Evolutionary conservation across 2,113 vertebrate genomes (phyloP), one percentile per base, ranked within the genome.

Genomic region (Centrocercus urophasianus): DNA sequence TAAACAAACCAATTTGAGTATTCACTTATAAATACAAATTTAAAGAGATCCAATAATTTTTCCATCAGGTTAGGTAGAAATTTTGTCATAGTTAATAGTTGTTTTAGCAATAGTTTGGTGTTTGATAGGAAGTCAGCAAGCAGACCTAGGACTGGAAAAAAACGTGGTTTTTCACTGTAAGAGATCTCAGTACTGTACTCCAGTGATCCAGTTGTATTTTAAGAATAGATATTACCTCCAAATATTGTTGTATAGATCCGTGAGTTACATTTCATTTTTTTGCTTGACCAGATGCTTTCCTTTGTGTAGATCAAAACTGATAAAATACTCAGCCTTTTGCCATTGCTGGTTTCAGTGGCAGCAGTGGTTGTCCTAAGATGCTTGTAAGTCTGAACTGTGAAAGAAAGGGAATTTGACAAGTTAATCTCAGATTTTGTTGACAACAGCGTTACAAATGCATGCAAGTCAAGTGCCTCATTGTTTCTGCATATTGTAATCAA

Each of bases 11-110:
- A 80, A 24, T 42, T 15, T 22, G 8, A 79, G 28, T 27, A 36
- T 57, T 80, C 16, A 13, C 87, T 91, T 85, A 30, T 78, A 48
- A 50, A 28, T 12, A 10, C 3, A 80, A 19, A 50, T 66, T 20
- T 24, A 0, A 70, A 54, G 52, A 36, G 21, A 28, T 8, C 42
- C 8, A 30, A 1, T 38, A 25, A 42, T 47, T 70, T 70, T 85
- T 85, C 30, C 0, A 0, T 61, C 34, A 54, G 12, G 7, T 65
- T 82, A 85, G 28, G 50, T 15, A 42, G 34, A 30, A 1, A 0
- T 89, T 83, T 82, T 8, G 9, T 7, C 22, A 9, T 79, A 19
- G 66, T 84, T 54, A 65, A 12, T 90, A 5, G 45, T 76, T 76
- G 59, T 6, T 84, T 92, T 45, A 61, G 2, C 40, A 75, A 19